These are phyloP conservation scores for Eptatretus burgeri DNA, from an alignment of 2,113 vertebrate species.

Conservation along the genomic window DNA sequence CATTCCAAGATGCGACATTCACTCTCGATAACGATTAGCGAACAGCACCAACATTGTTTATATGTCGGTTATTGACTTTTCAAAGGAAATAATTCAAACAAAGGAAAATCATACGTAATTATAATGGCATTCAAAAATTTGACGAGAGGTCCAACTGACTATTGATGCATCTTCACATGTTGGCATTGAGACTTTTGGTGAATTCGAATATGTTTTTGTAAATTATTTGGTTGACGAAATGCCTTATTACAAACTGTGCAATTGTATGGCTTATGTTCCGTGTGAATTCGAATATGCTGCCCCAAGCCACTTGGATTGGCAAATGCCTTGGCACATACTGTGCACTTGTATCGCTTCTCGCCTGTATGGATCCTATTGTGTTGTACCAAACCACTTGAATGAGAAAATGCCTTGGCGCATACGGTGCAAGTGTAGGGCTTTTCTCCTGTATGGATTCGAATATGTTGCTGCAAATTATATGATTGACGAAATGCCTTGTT, in stretches of 20 bases:
- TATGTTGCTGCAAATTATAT: background rate
- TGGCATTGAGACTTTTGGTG: background rate
- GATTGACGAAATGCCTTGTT: background rate
- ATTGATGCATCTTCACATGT: too few species aligned
- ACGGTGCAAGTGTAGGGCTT: background rate
- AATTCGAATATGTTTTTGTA: background rate
- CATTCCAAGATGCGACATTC: too few species aligned
- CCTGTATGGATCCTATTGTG: background rate
- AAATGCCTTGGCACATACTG: slow-evolving; percentile 4
- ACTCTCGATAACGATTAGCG: too few species aligned
- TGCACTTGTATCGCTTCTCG: background rate
- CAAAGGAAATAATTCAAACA: too few species aligned
- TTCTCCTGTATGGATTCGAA: background rate
- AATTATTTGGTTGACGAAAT: background rate
- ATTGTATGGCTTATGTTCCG: background rate
- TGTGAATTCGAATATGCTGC: background rate
- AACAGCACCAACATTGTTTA: too few species aligned
- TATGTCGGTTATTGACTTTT: too few species aligned
- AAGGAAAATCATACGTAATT: too few species aligned
- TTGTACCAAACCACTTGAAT: background rate
- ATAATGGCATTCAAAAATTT: too few species aligned
- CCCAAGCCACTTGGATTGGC: background rate
- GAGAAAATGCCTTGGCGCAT: background rate
- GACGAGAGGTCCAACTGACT: too few species aligned
- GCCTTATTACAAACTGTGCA: background rate